Evolutionary conservation across 2,797 vertebrate genomes (phyloP), one percentile per base, ranked within the genome.

Genomic region (Triplophysa yarkandensis): DNA sequence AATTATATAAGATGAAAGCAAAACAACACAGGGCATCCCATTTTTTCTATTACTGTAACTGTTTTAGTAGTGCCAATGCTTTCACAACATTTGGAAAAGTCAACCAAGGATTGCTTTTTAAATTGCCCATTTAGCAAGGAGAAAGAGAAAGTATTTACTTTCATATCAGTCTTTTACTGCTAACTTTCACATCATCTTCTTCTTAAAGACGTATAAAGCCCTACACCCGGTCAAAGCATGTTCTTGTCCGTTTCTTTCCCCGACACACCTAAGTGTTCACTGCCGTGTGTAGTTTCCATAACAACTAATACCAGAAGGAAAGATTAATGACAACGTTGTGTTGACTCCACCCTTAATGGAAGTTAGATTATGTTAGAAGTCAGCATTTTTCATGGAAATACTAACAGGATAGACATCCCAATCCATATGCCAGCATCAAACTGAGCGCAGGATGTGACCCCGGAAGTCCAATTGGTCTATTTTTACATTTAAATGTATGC

Each of bases 371-470:
- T 36, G 23, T 55, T 21, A 19, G 23, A 52, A 39, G 11, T 39
- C n/a, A 3, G 14, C 11, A 30, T 34, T 54, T 13, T 63, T 6
- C 48, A 1, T 17, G n/a, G 41, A 57, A 74, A 48, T 21, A 41
- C 25, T 4, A 43, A 50, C 17, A 11, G 55, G 55, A 30, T 52
- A 16, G 52, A 68, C 43, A 55, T 76, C 36, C 57, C 25, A 19
- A 41, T 17, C 52, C 10, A 36, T 74, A 32, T 50, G 19, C 11
- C 55, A 64, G 27, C 25, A 60, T 16, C 43, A 17, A 41, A 23
- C 50, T 75, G 63, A 58, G 43, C 62, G 76, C 4, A 46, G 36
- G 67, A 66, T 44, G 48, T 32, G 21, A 57, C 65, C 58, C 41
- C 39, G 58, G 58, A 74, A 21, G 27, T 28, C 55, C 25, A n/a